Percentiles rank a stretch among this genome's conserved stretches.
Evolutionary conservation across 2,797 vertebrate species (phyloP).

Genomic region (Chaetodon trifasciatus): DNA sequence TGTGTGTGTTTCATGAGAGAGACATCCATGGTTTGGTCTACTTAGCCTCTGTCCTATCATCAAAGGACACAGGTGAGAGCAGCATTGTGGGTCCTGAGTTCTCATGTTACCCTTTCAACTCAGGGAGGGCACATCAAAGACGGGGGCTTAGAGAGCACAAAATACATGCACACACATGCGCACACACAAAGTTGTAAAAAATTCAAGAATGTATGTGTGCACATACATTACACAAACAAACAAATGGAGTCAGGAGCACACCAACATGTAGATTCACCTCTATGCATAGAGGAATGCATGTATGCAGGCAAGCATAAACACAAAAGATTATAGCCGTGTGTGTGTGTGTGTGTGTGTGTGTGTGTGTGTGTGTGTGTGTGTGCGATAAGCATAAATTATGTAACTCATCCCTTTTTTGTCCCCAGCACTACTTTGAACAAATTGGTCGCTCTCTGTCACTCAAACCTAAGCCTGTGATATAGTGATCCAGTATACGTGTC

Average conservation of each 20-base stretch:
- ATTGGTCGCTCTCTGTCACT: conserved; percentile 26
- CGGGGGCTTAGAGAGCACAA: conserved; percentile 75
- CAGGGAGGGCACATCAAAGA: conserved; percentile 86
- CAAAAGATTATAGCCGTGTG: neutral
- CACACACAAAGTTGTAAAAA: conserved; percentile 66
- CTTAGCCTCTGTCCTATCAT: conserved; percentile 86
- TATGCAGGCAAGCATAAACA: neutral
- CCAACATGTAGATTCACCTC: neutral
- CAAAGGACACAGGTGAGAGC: conserved; percentile 90
- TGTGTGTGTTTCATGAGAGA: conserved; percentile 76
- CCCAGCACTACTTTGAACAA: conserved; percentile 21
- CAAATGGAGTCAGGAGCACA: conserved; percentile 6
- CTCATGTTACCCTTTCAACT: conserved; percentile 89
- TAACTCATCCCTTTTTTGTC: conserved; percentile 9
- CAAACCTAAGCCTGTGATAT: conserved; percentile 9
- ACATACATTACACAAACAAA: conserved; percentile 15
- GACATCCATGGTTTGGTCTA: conserved; percentile 82
- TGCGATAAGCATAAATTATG: conserved; percentile 34
- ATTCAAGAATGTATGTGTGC: conserved; percentile 59
- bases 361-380: neutral
- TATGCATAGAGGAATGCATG: neutral
- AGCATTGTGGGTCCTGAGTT: conserved; percentile 83
- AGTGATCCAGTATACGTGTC: neutral
- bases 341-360: neutral
- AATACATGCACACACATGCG: conserved; percentile 52